Conservation (phyloP, 2,113 vertebrate species). For the Natator depressus region DNA sequence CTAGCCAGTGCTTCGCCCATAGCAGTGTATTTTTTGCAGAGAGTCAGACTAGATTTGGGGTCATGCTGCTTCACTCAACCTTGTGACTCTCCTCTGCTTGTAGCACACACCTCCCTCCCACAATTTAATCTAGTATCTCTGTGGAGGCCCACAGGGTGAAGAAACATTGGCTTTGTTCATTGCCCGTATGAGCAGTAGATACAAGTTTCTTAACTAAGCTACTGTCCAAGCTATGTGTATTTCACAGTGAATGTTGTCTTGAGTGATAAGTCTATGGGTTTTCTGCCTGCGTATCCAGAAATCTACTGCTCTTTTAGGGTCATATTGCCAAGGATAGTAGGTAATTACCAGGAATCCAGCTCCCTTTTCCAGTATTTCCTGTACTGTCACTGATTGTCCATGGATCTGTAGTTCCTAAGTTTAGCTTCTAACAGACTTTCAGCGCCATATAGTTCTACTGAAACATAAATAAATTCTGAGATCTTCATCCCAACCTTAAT, state of each 20-base stretch:
- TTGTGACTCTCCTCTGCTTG: neutral
- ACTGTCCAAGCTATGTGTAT: neutral
- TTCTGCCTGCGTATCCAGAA: neutral
- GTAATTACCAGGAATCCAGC: neutral
- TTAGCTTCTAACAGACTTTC: neutral
- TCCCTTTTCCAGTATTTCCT: neutral
- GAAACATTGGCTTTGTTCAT: neutral
- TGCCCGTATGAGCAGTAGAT: no score
- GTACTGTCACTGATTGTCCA: neutral
- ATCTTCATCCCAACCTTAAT: neutral
- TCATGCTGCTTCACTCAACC: neutral
- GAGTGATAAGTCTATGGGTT: neutral
- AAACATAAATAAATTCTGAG: neutral
- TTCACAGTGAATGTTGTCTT: neutral
- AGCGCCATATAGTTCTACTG: neutral
- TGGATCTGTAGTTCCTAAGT: neutral
- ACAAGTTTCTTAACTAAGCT: no score
- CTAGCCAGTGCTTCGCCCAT: neutral
- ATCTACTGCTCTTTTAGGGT: neutral
- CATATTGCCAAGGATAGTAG: neutral
- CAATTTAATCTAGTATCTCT: neutral
- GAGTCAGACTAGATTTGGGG: neutral
- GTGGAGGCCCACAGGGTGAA: neutral
- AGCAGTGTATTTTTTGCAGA: neutral
- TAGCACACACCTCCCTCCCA: neutral